These are phyloP conservation scores for Papilio demoleus DNA, from an alignment of 2,888 invertebrate species.

Conservation along the genomic window DNA sequence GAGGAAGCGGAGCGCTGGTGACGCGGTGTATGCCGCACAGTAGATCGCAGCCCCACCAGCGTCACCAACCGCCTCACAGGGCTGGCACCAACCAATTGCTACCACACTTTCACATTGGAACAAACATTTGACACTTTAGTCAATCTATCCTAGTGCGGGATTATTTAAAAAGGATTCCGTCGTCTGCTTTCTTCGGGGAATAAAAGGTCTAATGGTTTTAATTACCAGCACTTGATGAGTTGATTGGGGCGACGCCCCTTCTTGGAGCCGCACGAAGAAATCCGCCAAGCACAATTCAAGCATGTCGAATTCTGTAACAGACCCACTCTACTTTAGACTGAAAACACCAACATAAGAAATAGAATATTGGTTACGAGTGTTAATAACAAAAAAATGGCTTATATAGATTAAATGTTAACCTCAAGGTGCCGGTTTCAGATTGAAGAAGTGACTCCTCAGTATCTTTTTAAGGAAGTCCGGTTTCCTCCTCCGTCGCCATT, in stretches of 20 bases:
- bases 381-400: not conserved
- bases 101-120: too few species aligned
- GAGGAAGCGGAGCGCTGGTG: slow-evolving; percentile 76
- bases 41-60: slow-evolving; percentile 85
- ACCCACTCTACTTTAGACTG: not conserved
- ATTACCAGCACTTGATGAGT: slow-evolving; percentile 84
- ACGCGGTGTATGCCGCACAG: slow-evolving; percentile 85
- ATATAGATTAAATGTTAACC: slow-evolving; percentile 62
- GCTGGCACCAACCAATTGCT: slow-evolving; percentile 60
- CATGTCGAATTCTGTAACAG: slow-evolving; percentile 85
- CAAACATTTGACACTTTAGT: not conserved
- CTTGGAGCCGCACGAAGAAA: slow-evolving; percentile 82
- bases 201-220: too few species aligned
- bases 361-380: not conserved
- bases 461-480: slow-evolving; percentile 73
- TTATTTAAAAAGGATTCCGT: too few species aligned
- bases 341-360: not conserved
- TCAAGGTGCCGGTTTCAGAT: slow-evolving; percentile 85
- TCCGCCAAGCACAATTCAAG: slow-evolving; percentile 86
- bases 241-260: slow-evolving; percentile 83
- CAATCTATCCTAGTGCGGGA: too few species aligned
- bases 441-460: slow-evolving; percentile 86
- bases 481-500: slow-evolving; percentile 68
- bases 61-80: slow-evolving; percentile 84
- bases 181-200: too few species aligned